Evolutionary conservation across 2,888 invertebrate species (phyloP), one percentile per base, ranked within the genome.

Genomic region (Caenorhabditis sinica): DNA sequence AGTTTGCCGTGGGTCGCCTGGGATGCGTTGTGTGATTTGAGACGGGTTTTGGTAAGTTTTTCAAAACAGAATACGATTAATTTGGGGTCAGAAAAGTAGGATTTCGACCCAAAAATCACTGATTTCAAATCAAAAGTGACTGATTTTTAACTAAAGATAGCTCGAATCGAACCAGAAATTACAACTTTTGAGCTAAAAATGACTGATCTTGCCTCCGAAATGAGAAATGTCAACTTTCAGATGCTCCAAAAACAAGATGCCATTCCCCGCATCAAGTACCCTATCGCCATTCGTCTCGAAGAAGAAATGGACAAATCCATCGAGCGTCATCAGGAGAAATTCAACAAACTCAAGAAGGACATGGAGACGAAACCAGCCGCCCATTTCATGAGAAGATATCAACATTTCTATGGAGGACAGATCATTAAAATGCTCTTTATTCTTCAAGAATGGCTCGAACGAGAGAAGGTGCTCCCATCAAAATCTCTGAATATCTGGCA

Each of bases 1-100:
- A 86, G 86, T 65, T 65, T 87, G 8, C 86, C 90, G 1, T 91
- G 91, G 91, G 82, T 90, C n/a, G 87, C 86, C 5, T 91, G 91
- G 91, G 91, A 91, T 60, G 88, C 86, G 4, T 51, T 91, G 49
- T 87, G 87, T 17, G 85, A 73, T 56, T 69, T 87, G 66, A 82
- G 87, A 60, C 45, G 86, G 33, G 58, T 51, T 9, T 51, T 77
- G 81, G 85, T 87, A 13, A 20, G 72, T 82, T 43, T n/a, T 43
- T 63, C 25, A 25, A 40, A 40, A 40, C 6, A 40, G 11, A 33
- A 33, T 33, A 33, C 8, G n/a, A n/a, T n/a, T n/a, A n/a, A n/a
- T n/a, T n/a, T n/a, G n/a, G n/a, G n/a, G n/a, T n/a, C n/a, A n/a
- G n/a, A n/a, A n/a, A n/a, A n/a, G n/a, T n/a, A n/a, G n/a, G n/a